Conservation (phyloP, 2,113 vertebrate species). For the Sula dactylatra region DNA sequence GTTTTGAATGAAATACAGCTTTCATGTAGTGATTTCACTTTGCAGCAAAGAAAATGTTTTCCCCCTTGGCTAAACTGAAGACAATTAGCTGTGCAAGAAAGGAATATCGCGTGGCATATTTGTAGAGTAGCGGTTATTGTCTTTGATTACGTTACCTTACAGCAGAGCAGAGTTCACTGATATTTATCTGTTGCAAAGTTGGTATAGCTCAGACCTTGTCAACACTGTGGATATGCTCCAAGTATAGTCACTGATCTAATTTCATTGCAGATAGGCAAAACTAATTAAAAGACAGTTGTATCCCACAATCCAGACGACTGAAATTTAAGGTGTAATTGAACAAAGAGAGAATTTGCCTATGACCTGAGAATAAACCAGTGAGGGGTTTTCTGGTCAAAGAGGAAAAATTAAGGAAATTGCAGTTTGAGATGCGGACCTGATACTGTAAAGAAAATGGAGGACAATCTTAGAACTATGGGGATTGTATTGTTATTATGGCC, state of each 20-base stretch:
- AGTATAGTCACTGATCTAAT: background rate
- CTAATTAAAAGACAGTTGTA: background rate
- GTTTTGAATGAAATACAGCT: background rate
- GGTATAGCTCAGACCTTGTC: background rate
- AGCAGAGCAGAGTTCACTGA: background rate
- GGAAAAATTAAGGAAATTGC: background rate
- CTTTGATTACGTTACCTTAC: background rate
- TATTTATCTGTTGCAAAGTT: background rate
- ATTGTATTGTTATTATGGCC: background rate
- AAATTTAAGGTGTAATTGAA: background rate
- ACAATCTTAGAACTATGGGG: background rate
- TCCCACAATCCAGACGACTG: background rate
- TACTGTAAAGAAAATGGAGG: background rate
- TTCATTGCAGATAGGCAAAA: background rate
- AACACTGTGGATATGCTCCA: background rate
- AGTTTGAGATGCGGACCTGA: background rate
- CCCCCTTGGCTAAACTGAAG: background rate
- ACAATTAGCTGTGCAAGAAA: background rate
- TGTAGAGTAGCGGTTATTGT: background rate
- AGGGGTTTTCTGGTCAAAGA: background rate
- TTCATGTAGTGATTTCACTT: background rate
- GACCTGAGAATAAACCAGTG: background rate
- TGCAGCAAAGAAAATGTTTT: background rate
- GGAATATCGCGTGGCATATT: background rate
- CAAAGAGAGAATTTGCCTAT: background rate